A percentile compares a stretch with the other conserved stretches of the same genome.
These are phyloP conservation scores for Drosophila teissieri DNA, from an alignment of 1,140 invertebrate genomes.

Conservation along the genomic window DNA sequence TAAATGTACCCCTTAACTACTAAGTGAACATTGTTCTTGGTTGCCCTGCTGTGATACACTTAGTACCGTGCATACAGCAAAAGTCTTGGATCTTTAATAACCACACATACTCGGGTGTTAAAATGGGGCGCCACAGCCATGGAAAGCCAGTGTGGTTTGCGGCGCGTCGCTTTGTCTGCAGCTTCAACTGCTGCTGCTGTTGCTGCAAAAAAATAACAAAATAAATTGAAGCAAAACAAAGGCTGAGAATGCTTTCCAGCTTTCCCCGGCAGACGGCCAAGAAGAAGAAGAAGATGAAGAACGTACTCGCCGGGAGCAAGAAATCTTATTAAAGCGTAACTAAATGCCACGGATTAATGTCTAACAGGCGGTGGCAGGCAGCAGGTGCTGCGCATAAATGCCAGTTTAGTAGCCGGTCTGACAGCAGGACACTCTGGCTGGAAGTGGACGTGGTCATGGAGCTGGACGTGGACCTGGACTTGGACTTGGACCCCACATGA, in stretches of 20 bases:
- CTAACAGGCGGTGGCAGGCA: slow-evolving; percentile 66
- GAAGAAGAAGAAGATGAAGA: slow-evolving; percentile 27
- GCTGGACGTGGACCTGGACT: slow-evolving; percentile 1
- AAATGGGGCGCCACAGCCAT: slow-evolving; percentile 56
- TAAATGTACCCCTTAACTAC: not conserved
- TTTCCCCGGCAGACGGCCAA: slow-evolving; percentile 28
- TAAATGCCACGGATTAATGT: slow-evolving; percentile 81
- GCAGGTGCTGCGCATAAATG: slow-evolving; percentile 76
- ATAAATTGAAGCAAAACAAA: slow-evolving; percentile 3
- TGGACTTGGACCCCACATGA: slow-evolving; percentile 60
- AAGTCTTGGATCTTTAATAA: slow-evolving; percentile 50
- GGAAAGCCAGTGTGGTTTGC: slow-evolving; percentile 37
- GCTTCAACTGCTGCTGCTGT: slow-evolving; percentile 12
- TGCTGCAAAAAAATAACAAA: slow-evolving; percentile 1
- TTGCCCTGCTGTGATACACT: not conserved
- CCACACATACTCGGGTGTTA: slow-evolving; percentile 44
- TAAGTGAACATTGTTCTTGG: not conserved
- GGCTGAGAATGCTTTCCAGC: slow-evolving; percentile 5
- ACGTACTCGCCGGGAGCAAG: slow-evolving; percentile 33
- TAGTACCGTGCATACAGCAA: slow-evolving; percentile 24
- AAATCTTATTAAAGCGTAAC: slow-evolving; percentile 83
- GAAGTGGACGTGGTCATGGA: slow-evolving; percentile 29
- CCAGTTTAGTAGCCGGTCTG: slow-evolving; percentile 65
- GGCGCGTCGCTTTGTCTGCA: slow-evolving; percentile 64
- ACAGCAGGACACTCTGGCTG: slow-evolving; percentile 49